These are phyloP conservation scores for Acromyrmex charruanus DNA, from an alignment of 1,140 invertebrate genomes.

Conservation along the genomic window DNA sequence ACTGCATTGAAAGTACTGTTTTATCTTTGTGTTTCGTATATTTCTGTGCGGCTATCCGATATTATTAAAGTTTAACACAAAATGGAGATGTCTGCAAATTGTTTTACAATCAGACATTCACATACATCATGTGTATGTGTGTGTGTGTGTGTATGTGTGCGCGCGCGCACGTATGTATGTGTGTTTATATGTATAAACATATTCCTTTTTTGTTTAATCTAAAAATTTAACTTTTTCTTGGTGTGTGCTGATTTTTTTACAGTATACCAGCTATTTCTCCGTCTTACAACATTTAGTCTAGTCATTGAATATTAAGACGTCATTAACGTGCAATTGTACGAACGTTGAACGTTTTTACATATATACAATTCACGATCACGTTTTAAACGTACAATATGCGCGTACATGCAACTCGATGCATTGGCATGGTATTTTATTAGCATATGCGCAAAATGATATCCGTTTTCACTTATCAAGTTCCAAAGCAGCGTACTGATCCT, in stretches of 20 bases:
- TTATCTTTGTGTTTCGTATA: constrained; percentile 73
- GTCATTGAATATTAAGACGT: constrained; percentile 66
- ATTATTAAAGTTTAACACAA: constrained; percentile 77
- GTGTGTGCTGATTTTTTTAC: constrained; percentile 70
- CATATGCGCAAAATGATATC: constrained; percentile 38
- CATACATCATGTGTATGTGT: no score
- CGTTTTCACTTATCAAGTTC: constrained; percentile 88
- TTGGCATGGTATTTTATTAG: constrained; percentile 48
- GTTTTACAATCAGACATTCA: constrained; percentile 78
- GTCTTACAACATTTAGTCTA: constrained; percentile 54
- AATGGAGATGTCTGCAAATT: constrained; percentile 80
- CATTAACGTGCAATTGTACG: constrained; percentile 68
- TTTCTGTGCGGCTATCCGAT: constrained; percentile 53
- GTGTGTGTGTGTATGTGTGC: no score
- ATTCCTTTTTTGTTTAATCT: constrained; percentile 67
- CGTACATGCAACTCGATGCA: constrained; percentile 70
- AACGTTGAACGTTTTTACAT: constrained; percentile 81
- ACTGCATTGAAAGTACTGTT: constrained; percentile 69
- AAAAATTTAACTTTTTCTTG: constrained; percentile 66
- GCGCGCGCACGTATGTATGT: neutral
- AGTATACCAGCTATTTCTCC: constrained; percentile 67
- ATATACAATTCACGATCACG: constrained; percentile 81
- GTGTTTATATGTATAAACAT: neutral
- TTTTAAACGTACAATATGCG: constrained; percentile 72
- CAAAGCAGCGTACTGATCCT: constrained; percentile 92